Percentiles rank a stretch among this genome's conserved stretches.
Conservation (phyloP, 2,113 vertebrate species). For the Tupaia chinensis region DNA sequence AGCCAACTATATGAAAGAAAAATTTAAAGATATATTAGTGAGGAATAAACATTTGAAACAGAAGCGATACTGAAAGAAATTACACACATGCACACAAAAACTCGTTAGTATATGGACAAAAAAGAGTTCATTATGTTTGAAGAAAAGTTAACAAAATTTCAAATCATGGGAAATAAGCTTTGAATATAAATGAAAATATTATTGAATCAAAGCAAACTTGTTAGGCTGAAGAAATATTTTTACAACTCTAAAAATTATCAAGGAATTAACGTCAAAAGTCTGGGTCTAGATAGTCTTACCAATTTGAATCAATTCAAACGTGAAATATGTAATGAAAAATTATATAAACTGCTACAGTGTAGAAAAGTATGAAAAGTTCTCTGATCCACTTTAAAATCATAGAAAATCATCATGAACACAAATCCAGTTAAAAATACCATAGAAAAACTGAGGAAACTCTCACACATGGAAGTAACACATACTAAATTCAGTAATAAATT, state of each 20-base stretch:
- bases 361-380: not conserved
- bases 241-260: not conserved
- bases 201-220: not conserved
- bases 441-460: not conserved
- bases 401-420: not conserved
- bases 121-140: not conserved
- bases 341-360: not conserved
- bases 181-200: slow-evolving; percentile 2
- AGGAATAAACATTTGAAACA: not conserved
- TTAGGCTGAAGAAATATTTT: not conserved
- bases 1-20: too few species aligned
- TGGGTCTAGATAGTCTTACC: not conserved
- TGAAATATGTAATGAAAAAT: not conserved
- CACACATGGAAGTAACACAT: not conserved
- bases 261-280: not conserved
- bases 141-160: slow-evolving; percentile 29
- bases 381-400: not conserved
- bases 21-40: not conserved
- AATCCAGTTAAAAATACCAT: not conserved
- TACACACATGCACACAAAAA: not conserved
- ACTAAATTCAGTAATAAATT: not conserved
- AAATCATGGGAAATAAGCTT: not conserved
- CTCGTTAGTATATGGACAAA: not conserved
- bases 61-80: slow-evolving; percentile 1
- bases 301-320: not conserved